Base-by-base conservation (phyloP, 2,888 invertebrate genomes). In the Eupithecia subfuscata region DNA sequence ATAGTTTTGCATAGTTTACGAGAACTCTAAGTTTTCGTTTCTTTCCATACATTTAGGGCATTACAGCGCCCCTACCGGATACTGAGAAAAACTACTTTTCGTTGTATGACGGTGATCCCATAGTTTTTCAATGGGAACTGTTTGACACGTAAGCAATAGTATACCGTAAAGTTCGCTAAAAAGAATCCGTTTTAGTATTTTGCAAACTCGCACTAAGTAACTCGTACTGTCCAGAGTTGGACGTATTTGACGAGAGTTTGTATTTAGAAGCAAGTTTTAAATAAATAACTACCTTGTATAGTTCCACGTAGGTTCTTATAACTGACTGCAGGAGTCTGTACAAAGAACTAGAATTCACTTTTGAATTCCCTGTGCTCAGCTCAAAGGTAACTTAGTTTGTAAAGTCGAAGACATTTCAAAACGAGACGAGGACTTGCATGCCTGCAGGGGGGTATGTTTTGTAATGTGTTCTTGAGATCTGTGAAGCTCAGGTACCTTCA, bases 311-410 rank as follows among this genome's bases (percentile, higher is more conserved):
- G 37, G 0, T 37, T 7, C 40, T 65, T 71, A n/a, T 52, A 48
- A n/a, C 37, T 63, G 14, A 75, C 67, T 68, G 70, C 43, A 45
- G 25, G 56, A 70, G 70, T 70, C 52, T 25, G 45, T 73, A 72
- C 60, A 74, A 72, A 56, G 72, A 77, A 77, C 67, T 70, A 75
- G 68, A 77, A 75, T 70, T 77, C 77, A 77, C 74, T 75, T 73
- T 75, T 73, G 67, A 73, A 74, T 73, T 77, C 72, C 60, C 70
- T 70, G 71, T 69, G 65, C 74, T 65, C 69, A 76, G 74, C 64
- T 76, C 74, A 74, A 76, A 74, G 76, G 74, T 74, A 74, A 76
- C 71, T 74, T 65, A 22, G 76, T 76, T 74, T 65, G 60, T 69
- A 48, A 14, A 43, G 69, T 74, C 74, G 65, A 56, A 43, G 69